Evolutionary conservation across 1,140 invertebrate species (phyloP).

Genomic region (Diabrotica undecimpunctata): DNA sequence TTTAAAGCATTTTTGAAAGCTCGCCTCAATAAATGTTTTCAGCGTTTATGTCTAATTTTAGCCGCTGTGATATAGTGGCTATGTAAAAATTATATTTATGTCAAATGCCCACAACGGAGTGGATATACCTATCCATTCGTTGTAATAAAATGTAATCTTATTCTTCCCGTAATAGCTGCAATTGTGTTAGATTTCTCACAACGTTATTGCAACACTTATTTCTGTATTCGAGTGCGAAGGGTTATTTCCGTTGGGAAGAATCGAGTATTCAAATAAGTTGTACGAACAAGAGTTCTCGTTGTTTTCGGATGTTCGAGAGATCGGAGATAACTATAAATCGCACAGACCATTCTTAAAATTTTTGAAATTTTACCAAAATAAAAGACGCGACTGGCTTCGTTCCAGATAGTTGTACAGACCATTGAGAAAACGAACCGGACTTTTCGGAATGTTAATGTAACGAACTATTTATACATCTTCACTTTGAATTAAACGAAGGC

Average conservation of each 20-base stretch:
- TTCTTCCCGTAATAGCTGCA: too few species aligned
- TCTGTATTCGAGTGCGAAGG: too few species aligned
- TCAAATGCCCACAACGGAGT: too few species aligned
- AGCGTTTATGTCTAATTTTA: too few species aligned
- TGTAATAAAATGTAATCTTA: too few species aligned
- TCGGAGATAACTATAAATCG: constrained; percentile 12
- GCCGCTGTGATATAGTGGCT: too few species aligned
- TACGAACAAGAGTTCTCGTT: constrained; percentile 9
- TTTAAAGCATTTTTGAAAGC: too few species aligned
- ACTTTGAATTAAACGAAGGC: not conserved
- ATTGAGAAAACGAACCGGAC: not conserved
- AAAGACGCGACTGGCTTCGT: constrained; percentile 1
- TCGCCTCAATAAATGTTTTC: too few species aligned
- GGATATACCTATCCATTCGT: too few species aligned
- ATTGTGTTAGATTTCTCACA: too few species aligned
- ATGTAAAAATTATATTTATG: too few species aligned
- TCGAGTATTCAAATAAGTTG: constrained; percentile 4
- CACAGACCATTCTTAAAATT: constrained; percentile 6
- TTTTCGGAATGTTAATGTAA: constrained; percentile 12
- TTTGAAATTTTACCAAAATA: constrained; percentile 14
- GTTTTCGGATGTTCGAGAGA: constrained; percentile 10
- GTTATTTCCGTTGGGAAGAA: not conserved
- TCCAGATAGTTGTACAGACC: constrained; percentile 4
- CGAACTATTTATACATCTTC: constrained; percentile 3
- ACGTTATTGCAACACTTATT: too few species aligned